These are phyloP conservation scores for Lagria hirta DNA, from an alignment of 2,888 invertebrate genomes.

Conservation along the genomic window DNA sequence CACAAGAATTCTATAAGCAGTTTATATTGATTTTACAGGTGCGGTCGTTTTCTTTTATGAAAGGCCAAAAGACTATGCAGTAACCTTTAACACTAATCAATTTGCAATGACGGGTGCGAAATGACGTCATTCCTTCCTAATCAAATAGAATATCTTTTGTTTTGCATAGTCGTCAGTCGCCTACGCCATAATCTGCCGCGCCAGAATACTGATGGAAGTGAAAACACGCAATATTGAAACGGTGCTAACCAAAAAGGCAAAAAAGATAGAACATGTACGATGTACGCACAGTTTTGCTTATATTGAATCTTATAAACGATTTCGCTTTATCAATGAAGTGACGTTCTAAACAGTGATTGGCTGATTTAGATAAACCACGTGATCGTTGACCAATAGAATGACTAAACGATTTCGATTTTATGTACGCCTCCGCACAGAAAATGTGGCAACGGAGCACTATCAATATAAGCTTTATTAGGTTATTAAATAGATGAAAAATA, in stretches of 20 bases:
- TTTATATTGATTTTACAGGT: no score
- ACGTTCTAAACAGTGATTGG: conserved; percentile 54
- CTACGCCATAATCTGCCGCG: conserved; percentile 22
- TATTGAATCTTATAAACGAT: conserved; percentile 15
- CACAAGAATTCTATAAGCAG: no score
- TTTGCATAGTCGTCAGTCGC: conserved; percentile 35
- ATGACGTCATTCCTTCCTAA: conserved; percentile 43
- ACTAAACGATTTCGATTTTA: conserved; percentile 36
- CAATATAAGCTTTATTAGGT: no score
- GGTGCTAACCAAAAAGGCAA: not conserved
- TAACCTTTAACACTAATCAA: conserved; percentile 35
- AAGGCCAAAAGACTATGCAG: conserved; percentile 30
- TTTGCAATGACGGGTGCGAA: conserved; percentile 36
- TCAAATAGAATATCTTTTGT: conserved; percentile 35
- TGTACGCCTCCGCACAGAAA: conserved; percentile 40
- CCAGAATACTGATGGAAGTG: conserved; percentile 2
- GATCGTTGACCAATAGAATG: conserved; percentile 54
- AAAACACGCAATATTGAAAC: conserved; percentile 18
- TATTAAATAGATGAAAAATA: no score
- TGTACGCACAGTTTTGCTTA: conserved; percentile 5
- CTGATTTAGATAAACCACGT: conserved; percentile 47
- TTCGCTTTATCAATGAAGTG: conserved; percentile 57
- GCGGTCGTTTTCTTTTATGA: no score
- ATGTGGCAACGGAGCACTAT: conserved; percentile 30
- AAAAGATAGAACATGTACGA: conserved; percentile 11